These are phyloP conservation scores for Oncorhynchus nerka DNA, from an alignment of 2,113 vertebrate species.

Conservation along the genomic window DNA sequence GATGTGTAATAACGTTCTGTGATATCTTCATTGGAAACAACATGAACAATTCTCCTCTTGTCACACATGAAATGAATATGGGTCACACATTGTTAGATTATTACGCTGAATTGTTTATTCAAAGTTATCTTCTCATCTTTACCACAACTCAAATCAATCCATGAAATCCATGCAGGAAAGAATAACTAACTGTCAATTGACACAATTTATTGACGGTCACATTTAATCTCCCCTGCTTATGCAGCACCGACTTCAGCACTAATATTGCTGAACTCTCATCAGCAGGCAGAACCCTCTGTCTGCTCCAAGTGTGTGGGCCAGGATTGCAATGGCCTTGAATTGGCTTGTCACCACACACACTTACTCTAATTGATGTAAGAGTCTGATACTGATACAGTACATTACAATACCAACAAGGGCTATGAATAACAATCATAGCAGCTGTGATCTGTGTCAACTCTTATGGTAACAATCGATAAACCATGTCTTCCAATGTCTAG, in stretches of 20 bases:
- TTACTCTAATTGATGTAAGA: constrained; percentile 20
- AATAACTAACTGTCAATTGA: not conserved
- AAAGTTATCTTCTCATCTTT: not conserved
- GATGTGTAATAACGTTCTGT: not conserved
- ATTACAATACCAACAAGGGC: constrained; percentile 3
- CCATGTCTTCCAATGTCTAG: not conserved
- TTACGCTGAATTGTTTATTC: not conserved
- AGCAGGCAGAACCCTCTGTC: constrained; percentile 15
- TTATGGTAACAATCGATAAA: too few relatives aligned
- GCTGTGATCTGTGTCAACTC: not conserved
- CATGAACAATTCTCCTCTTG: too few relatives aligned
- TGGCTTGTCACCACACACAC: constrained; percentile 28
- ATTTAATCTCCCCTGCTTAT: constrained; percentile 13
- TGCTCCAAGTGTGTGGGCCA: constrained; percentile 20
- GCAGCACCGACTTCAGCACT: constrained; percentile 24
- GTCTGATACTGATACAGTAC: constrained; percentile 18
- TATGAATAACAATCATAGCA: not conserved
- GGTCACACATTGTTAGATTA: not conserved
- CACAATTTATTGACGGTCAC: not conserved
- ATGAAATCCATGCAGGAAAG: not conserved
- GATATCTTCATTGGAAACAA: not conserved
- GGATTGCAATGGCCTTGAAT: constrained; percentile 22
- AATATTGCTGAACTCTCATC: constrained; percentile 26
- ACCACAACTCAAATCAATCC: too few relatives aligned
- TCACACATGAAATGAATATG: too few relatives aligned